phyloP scores from a whole-genome alignment of 2,797 vertebrate species.

The Morus bassanus region DNA sequence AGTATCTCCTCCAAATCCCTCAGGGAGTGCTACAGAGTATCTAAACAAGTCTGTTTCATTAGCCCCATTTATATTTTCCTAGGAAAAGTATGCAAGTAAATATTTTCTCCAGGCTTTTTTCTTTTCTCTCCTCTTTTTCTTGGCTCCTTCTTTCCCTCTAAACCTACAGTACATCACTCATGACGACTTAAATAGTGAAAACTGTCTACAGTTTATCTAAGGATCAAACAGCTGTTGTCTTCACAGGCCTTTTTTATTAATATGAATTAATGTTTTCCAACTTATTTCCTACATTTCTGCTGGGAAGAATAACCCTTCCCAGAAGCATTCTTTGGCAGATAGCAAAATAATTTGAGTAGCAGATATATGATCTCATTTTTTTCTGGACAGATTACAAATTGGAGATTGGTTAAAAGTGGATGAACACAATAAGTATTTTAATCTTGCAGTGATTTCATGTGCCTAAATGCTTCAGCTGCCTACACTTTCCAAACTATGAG shows the following conservation, averaged over 20 bases:
- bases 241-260: slow-evolving; percentile 68
- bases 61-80: slow-evolving; percentile 48
- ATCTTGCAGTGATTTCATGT: slow-evolving; percentile 59
- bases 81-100: slow-evolving; percentile 55
- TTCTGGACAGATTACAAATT: slow-evolving; percentile 64
- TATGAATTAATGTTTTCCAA: slow-evolving; percentile 66
- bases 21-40: background rate
- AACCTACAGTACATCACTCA: slow-evolving; percentile 43
- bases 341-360: slow-evolving; percentile 69
- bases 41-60: slow-evolving; percentile 38
- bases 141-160: slow-evolving; percentile 23
- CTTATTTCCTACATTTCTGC: slow-evolving; percentile 65
- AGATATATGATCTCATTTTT: slow-evolving; percentile 71
- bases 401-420: slow-evolving; percentile 47
- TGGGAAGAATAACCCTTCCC: slow-evolving; percentile 60
- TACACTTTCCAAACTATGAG: slow-evolving; percentile 47
- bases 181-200: slow-evolving; percentile 60
- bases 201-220: slow-evolving; percentile 65
- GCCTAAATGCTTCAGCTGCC: slow-evolving; percentile 40
- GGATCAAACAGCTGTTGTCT: slow-evolving; percentile 66
- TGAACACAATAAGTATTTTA: slow-evolving; percentile 56
- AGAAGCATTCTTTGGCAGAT: slow-evolving; percentile 67
- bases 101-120: slow-evolving; percentile 42
- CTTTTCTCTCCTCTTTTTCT: slow-evolving; percentile 42
- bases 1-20: background rate